Conservation (phyloP, 2,888 invertebrate species). For the Mayetiola destructor region DNA sequence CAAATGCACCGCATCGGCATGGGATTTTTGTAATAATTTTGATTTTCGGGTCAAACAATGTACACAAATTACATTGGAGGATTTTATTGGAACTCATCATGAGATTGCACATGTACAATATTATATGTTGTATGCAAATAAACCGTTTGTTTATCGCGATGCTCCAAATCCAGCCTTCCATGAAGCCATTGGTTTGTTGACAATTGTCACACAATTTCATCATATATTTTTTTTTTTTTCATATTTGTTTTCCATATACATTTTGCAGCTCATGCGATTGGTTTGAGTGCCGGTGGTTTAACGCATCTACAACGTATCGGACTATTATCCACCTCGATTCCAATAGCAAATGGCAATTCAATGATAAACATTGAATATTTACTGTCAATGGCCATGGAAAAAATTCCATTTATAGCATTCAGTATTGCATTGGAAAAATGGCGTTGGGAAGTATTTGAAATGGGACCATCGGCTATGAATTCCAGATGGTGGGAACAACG, state of each 20-base stretch:
- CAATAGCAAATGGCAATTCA: constrained; percentile 20
- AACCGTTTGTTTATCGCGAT: constrained; percentile 58
- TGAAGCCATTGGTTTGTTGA: constrained; percentile 45
- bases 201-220: background rate
- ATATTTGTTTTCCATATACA: background rate
- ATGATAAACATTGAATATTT: constrained; percentile 35
- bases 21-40: constrained; percentile 72
- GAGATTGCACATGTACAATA: constrained; percentile 76
- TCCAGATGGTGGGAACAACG: constrained; percentile 62
- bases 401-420: constrained; percentile 63
- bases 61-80: constrained; percentile 61
- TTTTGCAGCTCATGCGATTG: constrained; percentile 51
- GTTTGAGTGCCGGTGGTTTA: constrained; percentile 61
- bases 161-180: constrained; percentile 80
- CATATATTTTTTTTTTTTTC: background rate
- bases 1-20: constrained; percentile 63
- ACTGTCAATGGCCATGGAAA: constrained; percentile 62
- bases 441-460: constrained; percentile 66
- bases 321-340: constrained; percentile 46
- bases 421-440: constrained; percentile 71
- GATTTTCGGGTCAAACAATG: constrained; percentile 80
- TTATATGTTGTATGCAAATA: constrained; percentile 61
- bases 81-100: constrained; percentile 62
- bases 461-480: constrained; percentile 57
- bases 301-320: constrained; percentile 60